A percentile compares a stretch with the other conserved stretches of the same genome.
Evolutionary conservation across 2,113 vertebrate species (phyloP).

Genomic region (Osmerus eperlanus): DNA sequence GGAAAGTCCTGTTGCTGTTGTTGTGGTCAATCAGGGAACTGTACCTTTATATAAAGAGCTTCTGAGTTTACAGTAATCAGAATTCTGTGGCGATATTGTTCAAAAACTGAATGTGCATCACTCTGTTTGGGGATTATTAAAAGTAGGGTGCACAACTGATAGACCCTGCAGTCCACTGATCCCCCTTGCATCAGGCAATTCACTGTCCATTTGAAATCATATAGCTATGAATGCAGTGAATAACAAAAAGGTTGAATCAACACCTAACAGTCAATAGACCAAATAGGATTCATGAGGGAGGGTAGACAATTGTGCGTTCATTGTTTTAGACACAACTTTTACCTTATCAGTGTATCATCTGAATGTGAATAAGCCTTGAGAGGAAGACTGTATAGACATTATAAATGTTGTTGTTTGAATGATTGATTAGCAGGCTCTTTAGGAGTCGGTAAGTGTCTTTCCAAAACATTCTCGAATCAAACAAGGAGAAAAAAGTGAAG

Average conservation of each 20-base stretch:
- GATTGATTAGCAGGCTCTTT: too few relatives aligned
- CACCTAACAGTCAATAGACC: too few relatives aligned
- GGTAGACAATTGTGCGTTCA: too few relatives aligned
- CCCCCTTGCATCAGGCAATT: slow-evolving; percentile 39
- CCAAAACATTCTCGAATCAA: not conserved
- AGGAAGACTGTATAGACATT: too few relatives aligned
- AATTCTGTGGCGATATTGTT: slow-evolving; percentile 28
- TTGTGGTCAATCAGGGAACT: not conserved
- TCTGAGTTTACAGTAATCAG: slow-evolving; percentile 25
- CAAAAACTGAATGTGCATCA: slow-evolving; percentile 34
- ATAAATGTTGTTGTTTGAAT: too few relatives aligned
- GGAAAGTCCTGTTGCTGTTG: not conserved
- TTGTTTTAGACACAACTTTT: too few relatives aligned
- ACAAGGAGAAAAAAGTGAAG: not conserved
- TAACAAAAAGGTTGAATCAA: too few relatives aligned
- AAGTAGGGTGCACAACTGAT: slow-evolving; percentile 7
- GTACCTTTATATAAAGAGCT: slow-evolving; percentile 37
- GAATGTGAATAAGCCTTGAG: too few relatives aligned
- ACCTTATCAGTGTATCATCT: too few relatives aligned
- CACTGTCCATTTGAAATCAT: slow-evolving; percentile 31
- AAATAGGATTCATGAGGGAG: too few relatives aligned
- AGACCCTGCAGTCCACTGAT: slow-evolving; percentile 27
- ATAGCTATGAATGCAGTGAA: too few relatives aligned
- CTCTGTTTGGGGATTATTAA: slow-evolving; percentile 26
- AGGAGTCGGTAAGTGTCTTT: too few relatives aligned